Conservation (phyloP, 2,797 vertebrate genomes). For the Trematomus bernacchii region DNA sequence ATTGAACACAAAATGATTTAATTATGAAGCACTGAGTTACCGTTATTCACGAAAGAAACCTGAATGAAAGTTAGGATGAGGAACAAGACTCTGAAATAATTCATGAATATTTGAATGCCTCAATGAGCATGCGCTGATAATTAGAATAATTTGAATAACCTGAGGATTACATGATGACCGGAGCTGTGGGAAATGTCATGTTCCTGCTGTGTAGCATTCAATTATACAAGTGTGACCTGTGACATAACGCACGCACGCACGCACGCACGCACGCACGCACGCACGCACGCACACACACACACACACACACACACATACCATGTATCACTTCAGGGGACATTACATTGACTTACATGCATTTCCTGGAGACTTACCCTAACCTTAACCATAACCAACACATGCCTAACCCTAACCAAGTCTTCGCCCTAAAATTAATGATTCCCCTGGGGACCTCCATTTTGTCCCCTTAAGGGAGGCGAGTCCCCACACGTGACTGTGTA, state of each 20-base stretch:
- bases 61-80: not conserved
- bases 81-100: not conserved
- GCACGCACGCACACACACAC: slow-evolving; percentile 1
- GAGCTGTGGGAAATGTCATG: slow-evolving; percentile 44
- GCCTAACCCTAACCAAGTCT: too few species aligned
- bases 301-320: not conserved
- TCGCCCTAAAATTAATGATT: too few species aligned
- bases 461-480: too few species aligned
- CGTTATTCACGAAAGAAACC: not conserved
- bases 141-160: not conserved
- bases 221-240: slow-evolving; percentile 46
- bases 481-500: too few species aligned
- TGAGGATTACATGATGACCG: slow-evolving; percentile 24
- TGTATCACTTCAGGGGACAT: too few species aligned
- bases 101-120: not conserved
- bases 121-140: slow-evolving; percentile 15
- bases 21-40: too few species aligned
- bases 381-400: too few species aligned
- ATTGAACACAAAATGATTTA: too few species aligned
- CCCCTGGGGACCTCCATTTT: too few species aligned
- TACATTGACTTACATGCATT: too few species aligned
- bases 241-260: slow-evolving; percentile 28
- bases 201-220: slow-evolving; percentile 1
- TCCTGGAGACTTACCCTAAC: too few species aligned
- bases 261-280: slow-evolving; percentile 4